A percentile compares a stretch with the other conserved stretches of the same genome.
These are phyloP conservation scores for Nomada fucata DNA, from an alignment of 2,888 invertebrate genomes.

Conservation along the genomic window DNA sequence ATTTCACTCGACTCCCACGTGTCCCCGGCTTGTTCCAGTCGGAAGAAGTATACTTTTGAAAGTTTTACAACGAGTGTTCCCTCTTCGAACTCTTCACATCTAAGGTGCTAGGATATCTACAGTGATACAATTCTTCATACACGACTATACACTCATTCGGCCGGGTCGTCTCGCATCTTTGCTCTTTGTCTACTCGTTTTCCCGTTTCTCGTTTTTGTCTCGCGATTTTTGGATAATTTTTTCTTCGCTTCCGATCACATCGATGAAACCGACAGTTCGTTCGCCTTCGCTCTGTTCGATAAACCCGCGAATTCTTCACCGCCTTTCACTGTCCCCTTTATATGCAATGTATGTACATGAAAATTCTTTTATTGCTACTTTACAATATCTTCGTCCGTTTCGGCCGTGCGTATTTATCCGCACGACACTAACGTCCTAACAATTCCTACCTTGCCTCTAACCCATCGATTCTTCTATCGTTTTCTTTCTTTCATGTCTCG, in stretches of 20 bases:
- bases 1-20: constrained; percentile 44
- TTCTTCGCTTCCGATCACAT: constrained; percentile 2
- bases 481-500: background rate
- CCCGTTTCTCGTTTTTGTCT: constrained; percentile 15
- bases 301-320: constrained; percentile 12
- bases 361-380: constrained; percentile 80
- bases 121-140: constrained; percentile 79
- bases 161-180: constrained; percentile 42
- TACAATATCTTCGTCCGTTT: constrained; percentile 71
- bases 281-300: constrained; percentile 39
- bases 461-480: background rate
- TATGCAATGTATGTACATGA: constrained; percentile 65
- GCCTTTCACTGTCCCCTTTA: background rate
- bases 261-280: background rate
- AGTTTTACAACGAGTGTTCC: constrained; percentile 65
- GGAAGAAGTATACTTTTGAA: constrained; percentile 54
- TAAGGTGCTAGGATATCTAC: constrained; percentile 82
- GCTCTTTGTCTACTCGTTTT: constrained; percentile 19
- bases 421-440: background rate
- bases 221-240: background rate
- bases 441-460: background rate
- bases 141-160: constrained; percentile 64
- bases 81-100: constrained; percentile 70
- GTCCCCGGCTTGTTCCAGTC: constrained; percentile 43
- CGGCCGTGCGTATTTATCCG: background rate